Evolutionary conservation across 2,888 invertebrate genomes (phyloP).

Genomic region (Phyllotreta striolata): DNA sequence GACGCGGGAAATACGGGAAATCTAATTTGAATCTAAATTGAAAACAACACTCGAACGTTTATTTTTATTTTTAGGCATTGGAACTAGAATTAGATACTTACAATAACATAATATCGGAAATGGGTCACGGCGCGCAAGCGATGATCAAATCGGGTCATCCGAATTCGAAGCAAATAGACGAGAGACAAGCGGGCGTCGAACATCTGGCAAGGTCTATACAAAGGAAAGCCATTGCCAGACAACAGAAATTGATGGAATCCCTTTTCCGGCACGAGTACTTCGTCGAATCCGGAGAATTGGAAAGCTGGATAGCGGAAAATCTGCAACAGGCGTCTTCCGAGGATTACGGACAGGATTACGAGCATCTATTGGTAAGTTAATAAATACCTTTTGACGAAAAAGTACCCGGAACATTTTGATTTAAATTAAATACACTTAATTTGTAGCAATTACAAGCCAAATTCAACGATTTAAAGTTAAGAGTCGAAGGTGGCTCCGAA

Average conservation of each 20-base stretch:
- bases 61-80: constrained; percentile 69
- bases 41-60: not conserved
- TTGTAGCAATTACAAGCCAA: constrained; percentile 82
- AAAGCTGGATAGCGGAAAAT: constrained; percentile 92
- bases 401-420: too few relatives aligned
- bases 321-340: constrained; percentile 88
- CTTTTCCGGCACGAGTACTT: constrained; percentile 90
- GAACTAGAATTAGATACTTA: constrained; percentile 92
- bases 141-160: constrained; percentile 86
- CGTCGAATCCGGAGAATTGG: constrained; percentile 87
- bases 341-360: constrained; percentile 94
- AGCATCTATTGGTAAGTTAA: constrained; percentile 76
- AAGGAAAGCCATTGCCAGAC: constrained; percentile 78
- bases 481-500: constrained; percentile 89
- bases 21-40: too few relatives aligned
- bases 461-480: constrained; percentile 91
- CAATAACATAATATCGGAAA: constrained; percentile 89
- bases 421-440: too few relatives aligned
- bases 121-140: constrained; percentile 84
- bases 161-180: constrained; percentile 81
- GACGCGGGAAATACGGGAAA: constrained; percentile 69
- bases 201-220: constrained; percentile 84
- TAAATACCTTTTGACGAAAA: too few relatives aligned
- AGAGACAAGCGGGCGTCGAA: constrained; percentile 77
- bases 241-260: constrained; percentile 89